Base-by-base conservation (phyloP, 2,113 vertebrate species). In the Glareola pratincola region DNA sequence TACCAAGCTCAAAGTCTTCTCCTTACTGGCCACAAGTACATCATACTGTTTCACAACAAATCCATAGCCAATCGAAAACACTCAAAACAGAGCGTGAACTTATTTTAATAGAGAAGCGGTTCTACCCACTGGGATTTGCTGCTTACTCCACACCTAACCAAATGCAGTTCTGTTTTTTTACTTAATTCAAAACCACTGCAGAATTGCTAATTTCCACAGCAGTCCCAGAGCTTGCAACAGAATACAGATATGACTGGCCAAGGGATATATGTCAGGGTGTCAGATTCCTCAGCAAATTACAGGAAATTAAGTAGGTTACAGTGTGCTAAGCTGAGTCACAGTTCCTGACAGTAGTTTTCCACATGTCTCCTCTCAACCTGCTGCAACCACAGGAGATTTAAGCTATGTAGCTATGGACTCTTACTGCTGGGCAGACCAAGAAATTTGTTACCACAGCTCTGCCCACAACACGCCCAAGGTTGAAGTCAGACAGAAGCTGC, bases 281-380 rank as follows among this genome's bases (percentile, higher is more conserved):
- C 53, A 51, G 29, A 64, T 32, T 30, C 59, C 39, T 5, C 77
- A 84, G 68, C 4, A 77, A 39, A 45, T 48, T 32, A 54, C 29
- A 76, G 57, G 4, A 74, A 71, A 71, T 19, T 32, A 72, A 23
- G 41, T 24, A 64, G 64, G 32, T 48, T 77, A 53, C 8, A 67
- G n/a, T 3, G 24, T 19, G 4, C 2, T 0, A 77, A 77, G 23
- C 45, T 7, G 8, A 54, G 9, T 19, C 68, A 64, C 0, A 11
- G 43, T 11, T 75, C 26, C 41, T 32, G 10, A 53, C 18, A 39
- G 26, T 12, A 56, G 20, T 15, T 88, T 27, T 48, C 29, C 59
- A 51, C 8, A 4, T 0, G 0, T 32, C 26, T 69, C 18, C 50
- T 30, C 72, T 80, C 51, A 78, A 45, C 20, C 26, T 76, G 37